Conservation (phyloP, 2,888 invertebrate species). For the Drosophila paucipuncta region DNA sequence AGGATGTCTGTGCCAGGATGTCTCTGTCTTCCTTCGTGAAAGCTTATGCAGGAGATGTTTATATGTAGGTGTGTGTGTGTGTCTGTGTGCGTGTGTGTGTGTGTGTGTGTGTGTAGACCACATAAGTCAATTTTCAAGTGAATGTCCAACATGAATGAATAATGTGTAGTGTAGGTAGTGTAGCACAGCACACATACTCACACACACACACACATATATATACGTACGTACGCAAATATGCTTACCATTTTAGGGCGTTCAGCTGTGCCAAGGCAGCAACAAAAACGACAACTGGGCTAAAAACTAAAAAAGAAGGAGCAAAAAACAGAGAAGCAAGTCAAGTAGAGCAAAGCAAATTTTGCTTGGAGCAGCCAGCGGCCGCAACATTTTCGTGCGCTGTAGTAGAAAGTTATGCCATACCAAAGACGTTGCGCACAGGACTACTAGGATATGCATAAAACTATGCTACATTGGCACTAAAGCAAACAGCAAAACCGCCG, state of each 20-base stretch:
- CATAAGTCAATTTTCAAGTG: conserved; percentile 77
- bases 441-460: conserved; percentile 78
- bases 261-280: conserved; percentile 33
- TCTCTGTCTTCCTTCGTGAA: conserved; percentile 31
- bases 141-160: conserved; percentile 77
- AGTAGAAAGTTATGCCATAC: conserved; percentile 55
- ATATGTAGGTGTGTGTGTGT: background rate
- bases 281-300: conserved; percentile 27
- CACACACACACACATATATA: background rate
- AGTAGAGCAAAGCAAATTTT: conserved; percentile 64
- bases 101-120: conserved; percentile 36
- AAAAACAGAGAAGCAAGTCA: conserved; percentile 30
- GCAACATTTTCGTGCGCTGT: conserved; percentile 45
- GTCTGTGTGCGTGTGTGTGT: conserved; percentile 6
- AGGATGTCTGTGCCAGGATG: conserved; percentile 32
- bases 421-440: conserved; percentile 58
- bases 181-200: conserved; percentile 2
- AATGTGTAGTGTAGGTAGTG: conserved; percentile 56
- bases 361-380: conserved; percentile 50
- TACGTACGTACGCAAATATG: conserved; percentile 44
- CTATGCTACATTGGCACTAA: conserved; percentile 82
- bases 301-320: conserved; percentile 13
- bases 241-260: conserved; percentile 58
- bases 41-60: background rate
- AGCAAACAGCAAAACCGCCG: conserved; percentile 72